Evolutionary conservation across 64 coral and sea anemone genomes (phyloP).

Genomic region (Orbicella faveolata): DNA sequence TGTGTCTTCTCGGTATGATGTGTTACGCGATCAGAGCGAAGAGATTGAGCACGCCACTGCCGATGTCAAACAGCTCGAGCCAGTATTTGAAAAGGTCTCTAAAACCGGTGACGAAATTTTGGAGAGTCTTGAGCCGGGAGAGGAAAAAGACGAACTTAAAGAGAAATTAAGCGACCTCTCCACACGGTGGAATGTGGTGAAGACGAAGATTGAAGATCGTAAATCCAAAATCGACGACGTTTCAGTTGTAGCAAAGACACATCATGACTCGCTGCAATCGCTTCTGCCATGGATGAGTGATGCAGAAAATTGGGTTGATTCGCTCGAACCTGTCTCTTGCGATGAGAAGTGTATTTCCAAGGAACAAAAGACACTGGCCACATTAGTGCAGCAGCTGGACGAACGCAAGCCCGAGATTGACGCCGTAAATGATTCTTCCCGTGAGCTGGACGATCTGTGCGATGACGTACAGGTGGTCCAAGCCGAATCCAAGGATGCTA

Average conservation of each 20-base stretch:
- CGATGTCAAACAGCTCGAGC: constrained; percentile 86
- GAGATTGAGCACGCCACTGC: constrained; percentile 64
- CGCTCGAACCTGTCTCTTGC: constrained; percentile 74
- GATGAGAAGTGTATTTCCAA: constrained; percentile 79
- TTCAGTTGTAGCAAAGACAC: constrained; percentile 66
- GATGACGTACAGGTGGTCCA: constrained; percentile 81
- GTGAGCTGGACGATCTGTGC: constrained; percentile 50
- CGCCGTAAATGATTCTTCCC: constrained; percentile 46
- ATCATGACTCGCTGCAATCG: constrained; percentile 43
- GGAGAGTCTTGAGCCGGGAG: constrained; percentile 66
- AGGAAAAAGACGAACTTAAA: constrained; percentile 71
- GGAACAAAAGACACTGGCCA: constrained; percentile 68
- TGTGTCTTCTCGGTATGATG: constrained; percentile 81
- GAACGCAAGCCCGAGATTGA: constrained; percentile 65
- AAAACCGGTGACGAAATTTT: constrained; percentile 64
- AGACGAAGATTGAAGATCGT: constrained; percentile 64
- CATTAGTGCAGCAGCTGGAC: constrained; percentile 38
- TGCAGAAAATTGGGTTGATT: constrained; percentile 58
- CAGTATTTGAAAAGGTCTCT: constrained; percentile 77
- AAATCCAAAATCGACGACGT: constrained; percentile 78
- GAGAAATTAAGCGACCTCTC: constrained; percentile 77
- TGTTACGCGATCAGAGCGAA: constrained; percentile 72
- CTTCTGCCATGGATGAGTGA: constrained; percentile 64
- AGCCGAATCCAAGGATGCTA: constrained; percentile 87
- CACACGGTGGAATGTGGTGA: constrained; percentile 69